Conservation (phyloP, 2,888 invertebrate species). For the Eustalomyia histrio region DNA sequence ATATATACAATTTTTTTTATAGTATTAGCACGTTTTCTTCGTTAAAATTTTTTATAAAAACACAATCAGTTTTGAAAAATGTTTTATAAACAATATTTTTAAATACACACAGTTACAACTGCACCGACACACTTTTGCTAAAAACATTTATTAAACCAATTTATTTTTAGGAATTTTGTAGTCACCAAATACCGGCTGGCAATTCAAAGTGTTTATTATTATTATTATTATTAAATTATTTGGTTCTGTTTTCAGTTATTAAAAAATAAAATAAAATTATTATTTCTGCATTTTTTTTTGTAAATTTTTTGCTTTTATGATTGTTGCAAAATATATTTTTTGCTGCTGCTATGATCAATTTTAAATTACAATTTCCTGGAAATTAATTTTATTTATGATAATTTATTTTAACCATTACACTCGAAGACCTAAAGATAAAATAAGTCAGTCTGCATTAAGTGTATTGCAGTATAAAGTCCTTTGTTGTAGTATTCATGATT, state of each 20-base stretch:
- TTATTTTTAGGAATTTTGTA: constrained; percentile 42
- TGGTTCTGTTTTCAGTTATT: not conserved
- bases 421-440: not conserved
- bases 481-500: constrained; percentile 27
- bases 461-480: constrained; percentile 25
- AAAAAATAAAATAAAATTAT: not conserved
- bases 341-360: constrained; percentile 29
- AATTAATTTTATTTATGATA: constrained; percentile 54
- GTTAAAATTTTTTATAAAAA: constrained; percentile 3
- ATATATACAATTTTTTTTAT: not conserved
- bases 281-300: constrained; percentile 11
- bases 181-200: constrained; percentile 38
- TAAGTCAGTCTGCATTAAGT: not conserved
- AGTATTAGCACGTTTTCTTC: constrained; percentile 9
- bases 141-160: not conserved
- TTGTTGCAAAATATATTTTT: not conserved
- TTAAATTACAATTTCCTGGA: constrained; percentile 59
- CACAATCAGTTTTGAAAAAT: not conserved
- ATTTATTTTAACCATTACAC: constrained; percentile 16
- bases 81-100: not conserved
- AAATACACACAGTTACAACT: not conserved
- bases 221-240: too few relatives aligned
- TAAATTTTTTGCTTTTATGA: constrained; percentile 10
- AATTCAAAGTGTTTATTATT: constrained; percentile 11
- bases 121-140: not conserved